phyloP scores from a whole-genome alignment of 1,140 invertebrate species.

The Alviniconcha marisindica region DNA sequence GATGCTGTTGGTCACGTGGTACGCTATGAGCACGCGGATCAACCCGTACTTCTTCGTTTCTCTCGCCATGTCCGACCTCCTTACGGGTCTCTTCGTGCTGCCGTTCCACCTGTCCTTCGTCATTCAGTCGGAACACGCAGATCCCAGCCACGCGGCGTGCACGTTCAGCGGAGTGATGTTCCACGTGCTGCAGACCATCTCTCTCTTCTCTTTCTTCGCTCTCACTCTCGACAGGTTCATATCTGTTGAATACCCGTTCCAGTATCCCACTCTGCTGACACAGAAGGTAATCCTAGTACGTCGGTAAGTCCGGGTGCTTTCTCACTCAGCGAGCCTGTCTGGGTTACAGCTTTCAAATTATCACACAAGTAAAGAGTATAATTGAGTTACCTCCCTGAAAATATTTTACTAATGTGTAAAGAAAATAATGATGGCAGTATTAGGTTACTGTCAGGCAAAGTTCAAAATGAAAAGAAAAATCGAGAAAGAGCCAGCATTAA shows the following conservation, averaged over 20 bases:
- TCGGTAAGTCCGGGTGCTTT: no score
- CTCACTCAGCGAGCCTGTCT: no score
- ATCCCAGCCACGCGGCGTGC: background rate
- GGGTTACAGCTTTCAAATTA: no score
- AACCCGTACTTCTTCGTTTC: constrained; percentile 22
- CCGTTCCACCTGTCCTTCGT: background rate
- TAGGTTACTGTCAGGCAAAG: no score
- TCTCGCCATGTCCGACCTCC: constrained; percentile 28
- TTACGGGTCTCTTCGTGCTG: constrained; percentile 9
- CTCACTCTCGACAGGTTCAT: constrained; percentile 6
- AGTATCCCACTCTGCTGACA: background rate
- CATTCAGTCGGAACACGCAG: background rate
- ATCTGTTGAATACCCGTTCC: background rate
- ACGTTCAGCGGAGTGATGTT: constrained; percentile 13
- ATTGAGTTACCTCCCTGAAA: no score
- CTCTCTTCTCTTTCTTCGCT: constrained; percentile 26
- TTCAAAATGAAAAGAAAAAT: no score
- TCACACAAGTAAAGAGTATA: no score
- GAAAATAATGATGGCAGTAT: no score
- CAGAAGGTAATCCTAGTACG: background rate
- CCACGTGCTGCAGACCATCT: constrained; percentile 30
- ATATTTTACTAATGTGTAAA: no score
- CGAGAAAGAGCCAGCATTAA: no score
- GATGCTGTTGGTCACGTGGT: constrained; percentile 9
- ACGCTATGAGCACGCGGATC: constrained; percentile 18